These are phyloP conservation scores for Pedetes capensis DNA, from an alignment of 2,113 vertebrate species.

Conservation along the genomic window DNA sequence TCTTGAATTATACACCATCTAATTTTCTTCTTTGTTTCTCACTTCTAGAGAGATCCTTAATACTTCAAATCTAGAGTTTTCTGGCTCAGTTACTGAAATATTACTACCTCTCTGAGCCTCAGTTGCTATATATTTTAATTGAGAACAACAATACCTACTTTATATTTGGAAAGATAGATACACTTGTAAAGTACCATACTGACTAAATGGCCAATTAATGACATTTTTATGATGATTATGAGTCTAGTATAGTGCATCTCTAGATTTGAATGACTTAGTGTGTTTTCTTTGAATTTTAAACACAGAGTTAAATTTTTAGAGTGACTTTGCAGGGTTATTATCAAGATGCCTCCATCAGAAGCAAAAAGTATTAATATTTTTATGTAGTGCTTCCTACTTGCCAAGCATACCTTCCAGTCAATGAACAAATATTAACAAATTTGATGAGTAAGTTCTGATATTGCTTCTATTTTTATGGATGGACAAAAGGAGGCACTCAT, in stretches of 20 bases:
- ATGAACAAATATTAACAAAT: neutral
- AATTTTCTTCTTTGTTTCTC: neutral
- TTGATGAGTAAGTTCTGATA: neutral
- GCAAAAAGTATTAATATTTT: neutral
- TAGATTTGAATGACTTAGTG: neutral
- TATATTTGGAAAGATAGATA: conserved; percentile 14
- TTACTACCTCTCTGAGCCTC: neutral
- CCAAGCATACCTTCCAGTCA: neutral
- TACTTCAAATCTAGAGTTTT: neutral
- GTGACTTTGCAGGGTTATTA: neutral
- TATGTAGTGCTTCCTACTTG: neutral
- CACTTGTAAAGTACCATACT: neutral
- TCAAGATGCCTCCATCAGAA: neutral
- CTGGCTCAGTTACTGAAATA: neutral
- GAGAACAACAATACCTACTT: neutral
- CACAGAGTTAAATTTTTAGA: conserved; percentile 25
- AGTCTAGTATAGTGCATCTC: neutral
- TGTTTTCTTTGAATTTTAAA: conserved; percentile 3
- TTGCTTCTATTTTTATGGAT: neutral
- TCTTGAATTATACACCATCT: neutral
- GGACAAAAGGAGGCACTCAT: neutral
- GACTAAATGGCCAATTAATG: neutral
- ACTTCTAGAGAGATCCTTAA: neutral
- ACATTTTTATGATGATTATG: neutral
- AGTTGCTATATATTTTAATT: neutral